These are phyloP conservation scores for Vultur gryphus DNA, from an alignment of 2,797 vertebrate genomes.

Conservation along the genomic window DNA sequence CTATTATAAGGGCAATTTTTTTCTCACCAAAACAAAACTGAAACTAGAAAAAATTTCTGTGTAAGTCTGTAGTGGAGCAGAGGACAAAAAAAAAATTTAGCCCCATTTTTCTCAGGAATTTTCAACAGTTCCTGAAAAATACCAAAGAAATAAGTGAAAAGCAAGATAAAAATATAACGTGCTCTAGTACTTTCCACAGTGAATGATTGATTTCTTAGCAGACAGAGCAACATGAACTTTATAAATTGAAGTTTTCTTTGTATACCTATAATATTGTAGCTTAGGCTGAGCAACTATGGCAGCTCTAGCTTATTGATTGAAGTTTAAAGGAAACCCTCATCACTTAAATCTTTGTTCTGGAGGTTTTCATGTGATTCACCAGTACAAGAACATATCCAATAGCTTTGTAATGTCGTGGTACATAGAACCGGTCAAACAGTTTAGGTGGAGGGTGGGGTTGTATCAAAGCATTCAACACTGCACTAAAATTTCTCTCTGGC, in stretches of 20 bases:
- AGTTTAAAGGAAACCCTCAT: background rate
- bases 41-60: background rate
- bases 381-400: accelerated
- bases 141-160: background rate
- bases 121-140: background rate
- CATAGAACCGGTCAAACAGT: background rate
- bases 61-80: background rate
- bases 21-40: background rate
- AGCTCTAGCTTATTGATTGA: background rate
- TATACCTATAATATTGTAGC: background rate
- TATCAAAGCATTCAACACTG: background rate
- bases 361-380: background rate
- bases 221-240: background rate
- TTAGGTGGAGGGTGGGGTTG: background rate
- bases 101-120: background rate
- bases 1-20: background rate
- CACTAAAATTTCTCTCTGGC: background rate
- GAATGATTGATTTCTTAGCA: background rate
- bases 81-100: background rate
- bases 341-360: background rate
- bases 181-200: background rate
- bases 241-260: background rate
- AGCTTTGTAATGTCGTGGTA: background rate
- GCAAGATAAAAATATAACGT: background rate
- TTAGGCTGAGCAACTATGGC: background rate